phyloP scores from a whole-genome alignment of 1,140 invertebrate genomes.

The Elymnias hypermnestra region DNA sequence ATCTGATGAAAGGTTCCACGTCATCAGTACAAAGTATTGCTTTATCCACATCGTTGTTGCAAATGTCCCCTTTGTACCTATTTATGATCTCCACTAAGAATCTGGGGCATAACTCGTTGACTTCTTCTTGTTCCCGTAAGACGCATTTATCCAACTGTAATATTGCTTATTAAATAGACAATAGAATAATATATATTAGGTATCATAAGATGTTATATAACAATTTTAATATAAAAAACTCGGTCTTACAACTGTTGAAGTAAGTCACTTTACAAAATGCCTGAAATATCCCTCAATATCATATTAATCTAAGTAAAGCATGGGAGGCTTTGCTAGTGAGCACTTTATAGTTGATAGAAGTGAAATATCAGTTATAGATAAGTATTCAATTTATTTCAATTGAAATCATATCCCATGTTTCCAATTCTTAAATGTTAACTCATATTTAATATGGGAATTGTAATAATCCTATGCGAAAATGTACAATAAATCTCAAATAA shows the following conservation, averaged over 20 bases:
- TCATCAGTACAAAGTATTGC: constrained; percentile 27
- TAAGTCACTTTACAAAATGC: no score
- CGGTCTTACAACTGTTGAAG: no score
- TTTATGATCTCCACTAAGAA: constrained; percentile 26
- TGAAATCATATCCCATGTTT: no score
- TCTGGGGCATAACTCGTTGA: constrained; percentile 14
- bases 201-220: neutral
- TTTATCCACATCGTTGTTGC: constrained; percentile 18
- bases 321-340: no score
- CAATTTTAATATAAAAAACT: no score
- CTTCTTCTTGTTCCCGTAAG: constrained; percentile 5
- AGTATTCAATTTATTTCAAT: no score
- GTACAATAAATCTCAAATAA: neutral
- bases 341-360: no score
- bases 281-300: no score
- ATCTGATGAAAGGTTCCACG: constrained; percentile 30
- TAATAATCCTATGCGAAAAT: neutral
- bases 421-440: no score
- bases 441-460: neutral
- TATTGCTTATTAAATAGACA: constrained; percentile 2
- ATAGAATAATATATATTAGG: neutral
- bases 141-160: constrained; percentile 41
- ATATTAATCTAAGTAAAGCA: no score
- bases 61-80: constrained; percentile 39
- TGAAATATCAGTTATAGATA: no score